Evolutionary conservation across 2,797 vertebrate species (phyloP).

Genomic region (Apogon hyalosoma): DNA sequence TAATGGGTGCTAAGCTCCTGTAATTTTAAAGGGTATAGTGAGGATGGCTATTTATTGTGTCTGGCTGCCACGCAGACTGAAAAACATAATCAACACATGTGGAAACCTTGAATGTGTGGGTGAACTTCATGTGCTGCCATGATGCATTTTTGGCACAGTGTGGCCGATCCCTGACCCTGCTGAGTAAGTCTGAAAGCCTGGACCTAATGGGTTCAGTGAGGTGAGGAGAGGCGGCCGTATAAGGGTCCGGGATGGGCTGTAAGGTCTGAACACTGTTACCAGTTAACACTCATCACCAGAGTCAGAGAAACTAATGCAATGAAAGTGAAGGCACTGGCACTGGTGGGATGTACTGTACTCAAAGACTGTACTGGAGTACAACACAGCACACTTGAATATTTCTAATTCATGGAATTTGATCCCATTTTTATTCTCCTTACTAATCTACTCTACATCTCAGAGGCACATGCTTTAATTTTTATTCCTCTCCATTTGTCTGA

Average conservation of each 20-base stretch:
- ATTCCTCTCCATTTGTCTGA: no score
- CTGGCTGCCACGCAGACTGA: conserved; percentile 21
- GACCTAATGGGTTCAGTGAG: conserved; percentile 30
- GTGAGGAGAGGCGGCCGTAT: background rate
- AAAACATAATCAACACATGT: conserved; percentile 5
- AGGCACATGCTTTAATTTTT: no score
- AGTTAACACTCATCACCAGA: conserved; percentile 22
- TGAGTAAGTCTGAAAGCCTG: conserved; percentile 43
- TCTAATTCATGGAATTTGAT: no score
- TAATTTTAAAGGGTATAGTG: conserved; percentile 44
- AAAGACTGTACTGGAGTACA: no score
- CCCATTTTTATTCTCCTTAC: no score
- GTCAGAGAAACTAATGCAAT: no score
- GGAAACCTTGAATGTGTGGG: conserved; percentile 20
- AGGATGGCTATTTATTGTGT: conserved; percentile 17
- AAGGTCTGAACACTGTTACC: conserved; percentile 24
- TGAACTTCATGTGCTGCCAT: conserved; percentile 6
- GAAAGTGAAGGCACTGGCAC: no score
- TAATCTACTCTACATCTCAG: no score
- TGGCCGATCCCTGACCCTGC: conserved; percentile 48
- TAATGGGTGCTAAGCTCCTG: conserved; percentile 61
- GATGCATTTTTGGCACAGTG: conserved; percentile 23
- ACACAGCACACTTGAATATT: no score
- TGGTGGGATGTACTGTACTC: no score
- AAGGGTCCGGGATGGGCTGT: background rate